Evolutionary conservation across 2,113 vertebrate genomes (phyloP).

Genomic region (Leptobrachium leishanense): DNA sequence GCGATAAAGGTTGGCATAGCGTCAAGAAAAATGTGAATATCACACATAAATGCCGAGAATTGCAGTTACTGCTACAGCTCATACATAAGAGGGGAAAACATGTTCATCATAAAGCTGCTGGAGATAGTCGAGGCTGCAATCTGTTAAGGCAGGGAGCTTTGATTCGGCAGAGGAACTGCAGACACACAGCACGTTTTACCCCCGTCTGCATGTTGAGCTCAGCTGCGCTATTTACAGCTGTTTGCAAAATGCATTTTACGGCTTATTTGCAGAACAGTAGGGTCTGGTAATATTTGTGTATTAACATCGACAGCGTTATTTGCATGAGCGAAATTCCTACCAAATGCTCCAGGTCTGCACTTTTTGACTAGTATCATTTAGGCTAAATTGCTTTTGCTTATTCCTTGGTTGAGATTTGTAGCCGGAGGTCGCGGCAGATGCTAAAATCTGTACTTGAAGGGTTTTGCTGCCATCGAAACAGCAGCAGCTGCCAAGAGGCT

Average conservation of each 20-base stretch:
- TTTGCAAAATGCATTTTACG: slow-evolving; percentile 1
- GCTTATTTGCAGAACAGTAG: slow-evolving; percentile 18
- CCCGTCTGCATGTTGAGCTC: background rate
- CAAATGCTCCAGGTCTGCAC: slow-evolving; percentile 17
- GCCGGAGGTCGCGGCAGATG: slow-evolving; percentile 34
- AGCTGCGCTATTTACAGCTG: background rate
- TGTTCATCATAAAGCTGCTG: too few relatives aligned
- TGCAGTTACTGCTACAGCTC: too few relatives aligned
- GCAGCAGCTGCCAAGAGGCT: slow-evolving; percentile 22
- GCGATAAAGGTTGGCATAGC: too few relatives aligned
- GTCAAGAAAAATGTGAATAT: too few relatives aligned
- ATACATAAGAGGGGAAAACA: too few relatives aligned
- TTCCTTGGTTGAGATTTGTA: slow-evolving; percentile 23
- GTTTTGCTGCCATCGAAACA: background rate
- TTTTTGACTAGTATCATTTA: slow-evolving; percentile 23
- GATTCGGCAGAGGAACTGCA: background rate
- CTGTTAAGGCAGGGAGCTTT: too few relatives aligned
- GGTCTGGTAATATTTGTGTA: slow-evolving; percentile 15
- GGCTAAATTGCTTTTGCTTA: slow-evolving; percentile 27
- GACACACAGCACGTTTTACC: background rate
- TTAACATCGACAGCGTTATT: slow-evolving; percentile 1
- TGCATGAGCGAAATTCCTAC: slow-evolving; percentile 9
- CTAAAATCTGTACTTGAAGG: slow-evolving; percentile 34
- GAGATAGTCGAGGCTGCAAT: too few relatives aligned
- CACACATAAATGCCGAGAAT: too few relatives aligned